phyloP scores from a whole-genome alignment of 1,140 invertebrate genomes.

The Danaus plexippus region DNA sequence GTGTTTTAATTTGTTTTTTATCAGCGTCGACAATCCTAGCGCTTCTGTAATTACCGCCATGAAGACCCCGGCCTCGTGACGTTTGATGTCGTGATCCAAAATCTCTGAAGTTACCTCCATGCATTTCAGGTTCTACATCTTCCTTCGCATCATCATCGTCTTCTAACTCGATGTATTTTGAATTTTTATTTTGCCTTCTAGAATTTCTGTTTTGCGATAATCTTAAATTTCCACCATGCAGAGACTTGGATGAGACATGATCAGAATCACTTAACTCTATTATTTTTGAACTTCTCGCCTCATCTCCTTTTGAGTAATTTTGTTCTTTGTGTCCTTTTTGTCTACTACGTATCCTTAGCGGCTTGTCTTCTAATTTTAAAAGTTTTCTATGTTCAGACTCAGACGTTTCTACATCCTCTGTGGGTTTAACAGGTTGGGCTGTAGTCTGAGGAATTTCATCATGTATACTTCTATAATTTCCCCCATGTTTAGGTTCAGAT shows the following conservation, averaged over 20 bases:
- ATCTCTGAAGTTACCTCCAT: constrained; percentile 39
- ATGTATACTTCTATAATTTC: constrained; percentile 53
- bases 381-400: constrained; percentile 42
- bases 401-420: constrained; percentile 38
- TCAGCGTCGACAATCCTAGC: constrained; percentile 36
- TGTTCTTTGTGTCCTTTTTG: constrained; percentile 2
- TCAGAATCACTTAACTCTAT: constrained; percentile 29
- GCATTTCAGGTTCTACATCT: constrained; percentile 19
- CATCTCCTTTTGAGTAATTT: neutral
- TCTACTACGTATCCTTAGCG: constrained; percentile 3
- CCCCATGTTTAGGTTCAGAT: constrained; percentile 56
- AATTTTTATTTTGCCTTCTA: constrained; percentile 28
- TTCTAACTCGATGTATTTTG: constrained; percentile 48
- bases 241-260: constrained; percentile 13
- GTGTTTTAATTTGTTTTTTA: constrained; percentile 20
- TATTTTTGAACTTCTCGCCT: constrained; percentile 30
- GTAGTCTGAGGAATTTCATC: constrained; percentile 14
- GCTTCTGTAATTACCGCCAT: constrained; percentile 58
- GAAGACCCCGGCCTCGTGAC: constrained; percentile 27
- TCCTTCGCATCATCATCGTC: constrained; percentile 27
- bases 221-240: constrained; percentile 46
- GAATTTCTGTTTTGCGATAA: constrained; percentile 17
- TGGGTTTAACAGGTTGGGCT: constrained; percentile 12
- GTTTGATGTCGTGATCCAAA: constrained; percentile 24
- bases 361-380: constrained; percentile 28